These are phyloP conservation scores for Cherax quadricarinatus DNA, from an alignment of 1,140 invertebrate species.

Conservation along the genomic window DNA sequence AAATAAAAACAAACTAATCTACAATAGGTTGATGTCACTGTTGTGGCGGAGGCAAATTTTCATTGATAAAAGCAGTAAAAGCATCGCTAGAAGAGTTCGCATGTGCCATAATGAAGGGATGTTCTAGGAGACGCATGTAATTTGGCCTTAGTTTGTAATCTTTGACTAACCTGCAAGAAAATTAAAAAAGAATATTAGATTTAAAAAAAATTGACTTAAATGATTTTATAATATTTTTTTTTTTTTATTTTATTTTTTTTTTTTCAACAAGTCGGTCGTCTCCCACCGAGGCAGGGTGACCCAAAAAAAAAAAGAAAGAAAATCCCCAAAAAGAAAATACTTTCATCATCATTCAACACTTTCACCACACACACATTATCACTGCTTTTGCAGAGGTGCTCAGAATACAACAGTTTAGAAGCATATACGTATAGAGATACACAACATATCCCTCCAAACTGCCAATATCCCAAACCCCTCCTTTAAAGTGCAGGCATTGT, in stretches of 20 bases:
- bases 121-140: conserved; percentile 59
- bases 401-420: too few relatives aligned
- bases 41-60: conserved; percentile 54
- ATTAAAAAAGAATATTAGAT: background rate
- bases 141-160: conserved; percentile 59
- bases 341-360: too few relatives aligned
- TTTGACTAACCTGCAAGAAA: conserved; percentile 49
- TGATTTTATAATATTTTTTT: background rate
- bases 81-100: conserved; percentile 52
- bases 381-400: too few relatives aligned
- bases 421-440: too few relatives aligned
- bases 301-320: too few relatives aligned
- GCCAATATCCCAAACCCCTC: too few relatives aligned
- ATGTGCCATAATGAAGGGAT: conserved; percentile 58
- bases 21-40: conserved; percentile 59
- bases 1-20: conserved; percentile 60
- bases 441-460: too few relatives aligned
- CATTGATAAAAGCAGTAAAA: conserved; percentile 60
- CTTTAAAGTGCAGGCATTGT: too few relatives aligned
- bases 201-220: background rate
- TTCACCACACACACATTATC: too few relatives aligned
- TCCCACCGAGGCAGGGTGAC: too few relatives aligned
- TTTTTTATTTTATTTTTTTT: background rate
- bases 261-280: too few relatives aligned
- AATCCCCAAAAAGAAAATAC: too few relatives aligned